Conservation (phyloP, 2,888 invertebrate genomes). For the Ophion ventricosus region DNA sequence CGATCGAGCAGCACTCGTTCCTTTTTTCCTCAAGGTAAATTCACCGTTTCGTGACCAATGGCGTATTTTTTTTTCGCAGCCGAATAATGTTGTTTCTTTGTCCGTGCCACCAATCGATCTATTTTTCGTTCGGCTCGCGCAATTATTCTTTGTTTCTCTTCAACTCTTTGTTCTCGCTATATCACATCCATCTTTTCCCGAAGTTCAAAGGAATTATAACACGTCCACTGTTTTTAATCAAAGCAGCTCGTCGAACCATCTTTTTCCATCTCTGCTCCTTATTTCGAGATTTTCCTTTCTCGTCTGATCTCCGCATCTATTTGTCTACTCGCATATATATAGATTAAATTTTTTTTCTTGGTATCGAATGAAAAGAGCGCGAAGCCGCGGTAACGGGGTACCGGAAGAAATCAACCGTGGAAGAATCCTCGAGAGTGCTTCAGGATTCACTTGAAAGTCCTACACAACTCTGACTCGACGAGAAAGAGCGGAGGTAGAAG, state of each 20-base stretch:
- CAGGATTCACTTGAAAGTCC: slow-evolving; percentile 42
- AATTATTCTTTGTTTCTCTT: slow-evolving; percentile 38
- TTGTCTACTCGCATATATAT: background rate
- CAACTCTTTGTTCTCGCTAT: slow-evolving; percentile 24
- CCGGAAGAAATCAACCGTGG: slow-evolving; percentile 55
- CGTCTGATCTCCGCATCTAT: slow-evolving; percentile 1
- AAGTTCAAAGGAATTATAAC: slow-evolving; percentile 52
- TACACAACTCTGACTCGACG: slow-evolving; percentile 51
- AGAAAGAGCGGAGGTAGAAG: slow-evolving; percentile 40
- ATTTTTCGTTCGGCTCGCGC: slow-evolving; percentile 26
- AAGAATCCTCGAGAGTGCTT: slow-evolving; percentile 50
- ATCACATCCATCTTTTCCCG: slow-evolving; percentile 31
- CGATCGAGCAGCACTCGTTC: background rate
- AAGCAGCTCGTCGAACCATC: slow-evolving; percentile 42
- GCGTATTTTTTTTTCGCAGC: background rate
- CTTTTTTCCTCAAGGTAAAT: slow-evolving; percentile 7
- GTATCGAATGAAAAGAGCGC: slow-evolving; percentile 36
- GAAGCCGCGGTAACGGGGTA: slow-evolving; percentile 31
- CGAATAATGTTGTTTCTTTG: slow-evolving; percentile 19
- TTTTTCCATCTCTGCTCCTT: slow-evolving; percentile 1
- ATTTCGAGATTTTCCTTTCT: slow-evolving; percentile 25
- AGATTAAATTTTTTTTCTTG: slow-evolving; percentile 13
- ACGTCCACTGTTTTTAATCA: slow-evolving; percentile 53
- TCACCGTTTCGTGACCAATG: background rate
- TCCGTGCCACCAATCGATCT: slow-evolving; percentile 1